Conservation (phyloP, 1,140 invertebrate species). For the Cydia fagiglandana region DNA sequence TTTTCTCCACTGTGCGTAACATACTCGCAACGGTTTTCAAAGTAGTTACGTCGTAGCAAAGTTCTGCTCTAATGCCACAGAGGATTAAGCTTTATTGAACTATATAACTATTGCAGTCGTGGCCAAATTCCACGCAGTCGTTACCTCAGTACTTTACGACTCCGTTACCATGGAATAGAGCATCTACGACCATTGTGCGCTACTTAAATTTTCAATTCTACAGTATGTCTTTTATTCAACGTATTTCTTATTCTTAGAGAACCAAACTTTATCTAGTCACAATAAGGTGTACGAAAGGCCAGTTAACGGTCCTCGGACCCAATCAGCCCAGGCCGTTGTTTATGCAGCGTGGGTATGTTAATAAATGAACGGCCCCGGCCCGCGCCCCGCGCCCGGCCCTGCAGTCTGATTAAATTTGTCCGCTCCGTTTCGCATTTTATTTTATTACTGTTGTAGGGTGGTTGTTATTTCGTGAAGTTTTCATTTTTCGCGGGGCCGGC, state of each 20-base stretch:
- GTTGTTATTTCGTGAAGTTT: neutral
- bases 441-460: constrained; percentile 12
- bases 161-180: neutral
- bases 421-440: constrained; percentile 23
- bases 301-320: neutral
- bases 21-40: too few species aligned
- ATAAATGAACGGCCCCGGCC: neutral
- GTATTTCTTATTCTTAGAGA: neutral
- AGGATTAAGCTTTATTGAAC: too few species aligned
- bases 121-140: neutral
- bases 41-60: too few species aligned
- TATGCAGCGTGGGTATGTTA: constrained; percentile 9
- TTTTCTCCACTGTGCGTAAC: too few species aligned
- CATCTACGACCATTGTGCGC: neutral
- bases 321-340: neutral
- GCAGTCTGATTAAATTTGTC: constrained; percentile 29
- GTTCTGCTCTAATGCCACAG: too few species aligned
- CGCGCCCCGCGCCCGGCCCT: neutral
- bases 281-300: neutral
- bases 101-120: too few species aligned
- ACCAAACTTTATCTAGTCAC: neutral
- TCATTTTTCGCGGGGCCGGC: neutral
- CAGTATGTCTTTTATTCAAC: neutral
- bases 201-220: neutral
- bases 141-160: neutral